Conservation (phyloP, 2,888 invertebrate genomes). For the Stenichneumon culpator region DNA sequence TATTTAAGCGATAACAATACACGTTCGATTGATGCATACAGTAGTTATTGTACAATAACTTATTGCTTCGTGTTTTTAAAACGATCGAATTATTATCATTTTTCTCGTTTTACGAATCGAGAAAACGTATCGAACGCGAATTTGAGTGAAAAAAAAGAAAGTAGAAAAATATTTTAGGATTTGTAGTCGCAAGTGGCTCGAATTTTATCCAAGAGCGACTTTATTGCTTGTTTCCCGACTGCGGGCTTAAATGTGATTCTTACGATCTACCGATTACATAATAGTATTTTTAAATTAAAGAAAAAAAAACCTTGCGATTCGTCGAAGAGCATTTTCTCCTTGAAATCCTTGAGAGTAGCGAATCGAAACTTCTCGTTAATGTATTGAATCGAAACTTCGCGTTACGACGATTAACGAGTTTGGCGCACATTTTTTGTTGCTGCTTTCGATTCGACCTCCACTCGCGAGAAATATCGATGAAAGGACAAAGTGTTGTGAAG, state of each 20-base stretch:
- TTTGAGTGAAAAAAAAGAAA: slow-evolving; percentile 7
- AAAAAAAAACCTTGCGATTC: slow-evolving; percentile 37
- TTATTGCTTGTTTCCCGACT: slow-evolving; percentile 52
- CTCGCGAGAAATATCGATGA: slow-evolving; percentile 2
- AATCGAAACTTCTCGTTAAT: slow-evolving; percentile 13
- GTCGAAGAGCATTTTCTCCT: slow-evolving; percentile 16
- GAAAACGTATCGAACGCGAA: neutral
- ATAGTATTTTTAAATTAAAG: slow-evolving; percentile 48
- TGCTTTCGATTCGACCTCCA: neutral
- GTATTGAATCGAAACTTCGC: neutral
- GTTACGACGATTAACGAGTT: slow-evolving; percentile 20
- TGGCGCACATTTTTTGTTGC: neutral
- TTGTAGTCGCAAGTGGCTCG: slow-evolving; percentile 16
- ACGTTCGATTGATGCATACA: slow-evolving; percentile 44
- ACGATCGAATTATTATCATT: neutral
- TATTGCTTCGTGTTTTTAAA: neutral
- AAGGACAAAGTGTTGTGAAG: slow-evolving; percentile 33
- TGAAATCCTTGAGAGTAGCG: slow-evolving; percentile 2
- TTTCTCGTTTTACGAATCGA: neutral
- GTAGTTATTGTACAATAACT: slow-evolving; percentile 26
- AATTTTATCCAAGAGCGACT: slow-evolving; percentile 3
- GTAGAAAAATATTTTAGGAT: slow-evolving; percentile 22
- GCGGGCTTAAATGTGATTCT: slow-evolving; percentile 51
- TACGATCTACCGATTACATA: slow-evolving; percentile 50
- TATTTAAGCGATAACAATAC: slow-evolving; percentile 65